Evolutionary conservation across 2,888 invertebrate genomes (phyloP).

Genomic region (Mythimna vitellina): DNA sequence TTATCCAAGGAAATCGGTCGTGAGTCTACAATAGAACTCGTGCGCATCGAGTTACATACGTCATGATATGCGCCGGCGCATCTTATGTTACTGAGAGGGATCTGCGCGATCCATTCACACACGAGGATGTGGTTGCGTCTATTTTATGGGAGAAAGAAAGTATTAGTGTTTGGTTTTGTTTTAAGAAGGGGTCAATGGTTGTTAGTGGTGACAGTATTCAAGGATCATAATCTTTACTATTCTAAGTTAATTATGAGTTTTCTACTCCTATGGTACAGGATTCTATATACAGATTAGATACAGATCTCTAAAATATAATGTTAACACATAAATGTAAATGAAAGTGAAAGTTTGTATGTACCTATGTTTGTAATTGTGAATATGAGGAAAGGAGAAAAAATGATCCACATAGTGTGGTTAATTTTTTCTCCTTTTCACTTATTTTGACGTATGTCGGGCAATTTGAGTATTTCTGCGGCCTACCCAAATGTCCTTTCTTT

Average conservation of each 20-base stretch:
- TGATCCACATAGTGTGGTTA: too few relatives aligned
- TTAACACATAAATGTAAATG: too few relatives aligned
- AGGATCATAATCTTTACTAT: not conserved
- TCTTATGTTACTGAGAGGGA: conserved; percentile 77
- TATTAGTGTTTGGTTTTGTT: conserved; percentile 35
- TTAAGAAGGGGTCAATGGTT: conserved; percentile 8
- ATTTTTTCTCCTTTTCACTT: too few relatives aligned
- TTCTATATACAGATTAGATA: too few relatives aligned
- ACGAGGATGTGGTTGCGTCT: conserved; percentile 72
- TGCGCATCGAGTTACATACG: conserved; percentile 59
- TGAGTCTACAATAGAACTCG: conserved; percentile 54
- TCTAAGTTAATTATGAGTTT: not conserved
- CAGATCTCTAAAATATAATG: too few relatives aligned
- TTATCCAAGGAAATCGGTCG: conserved; percentile 58
- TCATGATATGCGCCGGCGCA: conserved; percentile 61
- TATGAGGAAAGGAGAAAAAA: too few relatives aligned
- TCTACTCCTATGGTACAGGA: not conserved
- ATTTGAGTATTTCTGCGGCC: too few relatives aligned
- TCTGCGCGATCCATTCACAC: conserved; percentile 70
- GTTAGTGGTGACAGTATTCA: not conserved
- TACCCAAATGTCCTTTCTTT: too few relatives aligned
- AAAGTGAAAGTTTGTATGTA: too few relatives aligned
- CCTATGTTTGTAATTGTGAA: too few relatives aligned
- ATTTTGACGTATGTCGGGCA: too few relatives aligned
- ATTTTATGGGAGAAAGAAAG: conserved; percentile 52